phyloP scores from a whole-genome alignment of 2,888 invertebrate genomes.

The Drosophila recens region DNA sequence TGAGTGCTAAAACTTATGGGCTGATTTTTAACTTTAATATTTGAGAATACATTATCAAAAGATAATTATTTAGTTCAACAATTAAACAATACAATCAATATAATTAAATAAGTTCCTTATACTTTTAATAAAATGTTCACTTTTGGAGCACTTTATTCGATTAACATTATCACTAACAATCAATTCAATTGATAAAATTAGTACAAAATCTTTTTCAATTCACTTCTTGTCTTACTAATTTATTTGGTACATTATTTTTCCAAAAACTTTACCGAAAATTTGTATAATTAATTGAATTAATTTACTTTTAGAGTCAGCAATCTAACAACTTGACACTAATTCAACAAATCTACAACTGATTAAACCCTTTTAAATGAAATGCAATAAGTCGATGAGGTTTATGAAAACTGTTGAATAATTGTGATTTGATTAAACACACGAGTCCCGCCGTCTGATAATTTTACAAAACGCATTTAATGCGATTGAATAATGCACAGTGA shows the following conservation, averaged over 20 bases:
- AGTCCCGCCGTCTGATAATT: conserved; percentile 12
- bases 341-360: conserved; percentile 11
- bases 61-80: no score
- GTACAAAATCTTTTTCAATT: neutral
- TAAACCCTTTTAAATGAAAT: conserved; percentile 1
- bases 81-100: neutral
- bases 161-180: no score
- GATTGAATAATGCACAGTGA: conserved; percentile 31
- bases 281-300: neutral
- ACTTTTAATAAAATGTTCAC: no score
- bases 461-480: conserved; percentile 47
- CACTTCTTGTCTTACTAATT: neutral
- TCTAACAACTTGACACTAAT: conserved; percentile 10
- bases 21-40: neutral
- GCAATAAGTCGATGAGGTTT: neutral
- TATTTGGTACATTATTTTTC: neutral
- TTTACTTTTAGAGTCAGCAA: neutral
- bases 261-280: neutral
- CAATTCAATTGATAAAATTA: no score
- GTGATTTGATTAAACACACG: conserved; percentile 24
- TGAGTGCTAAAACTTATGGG: neutral
- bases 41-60: neutral
- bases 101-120: no score
- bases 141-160: no score
- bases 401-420: conserved; percentile 13